Base-by-base conservation (phyloP, 2,888 invertebrate species). In the Lucinisca nassula region DNA sequence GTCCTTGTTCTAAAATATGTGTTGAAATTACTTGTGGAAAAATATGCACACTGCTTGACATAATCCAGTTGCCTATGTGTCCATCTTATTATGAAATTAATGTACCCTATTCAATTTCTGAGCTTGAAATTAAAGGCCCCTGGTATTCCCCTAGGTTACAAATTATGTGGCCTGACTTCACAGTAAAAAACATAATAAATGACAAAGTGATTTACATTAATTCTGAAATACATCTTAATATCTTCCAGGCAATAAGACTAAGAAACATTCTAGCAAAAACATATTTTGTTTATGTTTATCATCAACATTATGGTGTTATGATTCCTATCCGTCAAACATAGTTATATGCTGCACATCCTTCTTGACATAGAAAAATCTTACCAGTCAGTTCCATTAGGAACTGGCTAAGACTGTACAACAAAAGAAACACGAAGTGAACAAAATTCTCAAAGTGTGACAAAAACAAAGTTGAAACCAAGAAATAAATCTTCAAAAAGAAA, bases 11-110 rank as follows among this genome's bases (percentile, higher is more conserved):
- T 3, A 61, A 61, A 61, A 24, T 61, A 8, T 61, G 61, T 35
- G 35, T 67, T 17, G 67, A 67, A 67, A 35, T 67, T 3, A 67
- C 67, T 2, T 32, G 67, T 67, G 67, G 67, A 8, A 67, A 32
- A 35, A 35, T 12, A 17, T 67, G 67, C 17, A 17, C 3, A 35
- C 21, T 67, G 17, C 32, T 67, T 4, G 67, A 67, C 17, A 17
- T 67, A 8, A 67, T 67, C 3, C 67, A 67, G 21, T 67, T 67
- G 67, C 67, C 67, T 67, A 67, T 67, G 67, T 67, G 67, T 17
- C 67, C 67, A 12, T 35, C 67, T 4, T 67, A 67, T 17, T 67
- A 67, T 35, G 1, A 67, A 4, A 35, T 67, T 35, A 32, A 67
- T 35, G 35, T 67, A 3, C 67, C 67, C 30, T 17, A 3, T 1